Evolutionary conservation across 2,797 vertebrate genomes (phyloP).

Genomic region (Helarctos malayanus): DNA sequence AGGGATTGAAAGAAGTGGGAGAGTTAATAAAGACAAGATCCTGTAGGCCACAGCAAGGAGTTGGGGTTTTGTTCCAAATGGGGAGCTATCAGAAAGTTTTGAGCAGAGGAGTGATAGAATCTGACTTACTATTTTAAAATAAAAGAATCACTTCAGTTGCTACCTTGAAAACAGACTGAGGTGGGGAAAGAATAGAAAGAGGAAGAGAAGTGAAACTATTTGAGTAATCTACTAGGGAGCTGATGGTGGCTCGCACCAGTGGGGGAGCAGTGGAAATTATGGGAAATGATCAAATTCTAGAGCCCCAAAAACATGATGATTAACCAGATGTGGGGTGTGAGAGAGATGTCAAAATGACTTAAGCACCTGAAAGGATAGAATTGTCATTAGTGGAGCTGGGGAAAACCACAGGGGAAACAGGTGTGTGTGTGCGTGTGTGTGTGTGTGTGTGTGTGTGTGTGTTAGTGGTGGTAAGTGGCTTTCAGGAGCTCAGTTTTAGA

Average conservation of each 20-base stretch:
- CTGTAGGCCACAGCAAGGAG: neutral
- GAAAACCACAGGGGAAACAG: neutral
- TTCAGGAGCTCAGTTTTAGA: neutral
- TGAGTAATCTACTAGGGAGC: neutral
- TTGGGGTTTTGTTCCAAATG: neutral
- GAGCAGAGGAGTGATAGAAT: neutral
- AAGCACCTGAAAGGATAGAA: neutral
- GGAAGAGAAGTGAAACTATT: neutral
- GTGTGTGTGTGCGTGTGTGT: neutral
- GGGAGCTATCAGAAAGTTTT: neutral
- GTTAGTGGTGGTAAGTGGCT: neutral
- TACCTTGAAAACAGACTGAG: neutral
- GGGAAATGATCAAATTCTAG: neutral
- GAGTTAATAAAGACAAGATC: neutral
- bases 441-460: neutral
- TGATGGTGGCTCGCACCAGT: neutral
- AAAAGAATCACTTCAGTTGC: neutral
- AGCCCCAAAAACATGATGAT: neutral
- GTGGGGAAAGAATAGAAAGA: neutral
- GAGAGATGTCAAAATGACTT: neutral
- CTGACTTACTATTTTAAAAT: neutral
- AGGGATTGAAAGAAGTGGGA: neutral
- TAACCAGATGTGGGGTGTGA: neutral
- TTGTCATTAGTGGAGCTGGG: neutral
- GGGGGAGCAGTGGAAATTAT: neutral